Base-by-base conservation (phyloP, 2,113 vertebrate species). In the Anoura caudifer region DNA sequence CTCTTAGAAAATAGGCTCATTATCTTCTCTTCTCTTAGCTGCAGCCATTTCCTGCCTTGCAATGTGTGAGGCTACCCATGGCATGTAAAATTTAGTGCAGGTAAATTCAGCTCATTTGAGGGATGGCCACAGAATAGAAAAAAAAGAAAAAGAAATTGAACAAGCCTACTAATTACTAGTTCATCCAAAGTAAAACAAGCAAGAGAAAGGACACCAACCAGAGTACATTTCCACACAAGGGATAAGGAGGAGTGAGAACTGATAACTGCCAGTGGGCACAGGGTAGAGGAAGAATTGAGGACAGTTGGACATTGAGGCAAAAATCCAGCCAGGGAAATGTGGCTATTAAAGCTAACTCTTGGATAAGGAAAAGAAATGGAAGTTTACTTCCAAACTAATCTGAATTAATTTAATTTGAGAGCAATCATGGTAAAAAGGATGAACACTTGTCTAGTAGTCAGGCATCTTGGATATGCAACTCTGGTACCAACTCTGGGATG, bases 1-100 rank as follows among this genome's bases (percentile, higher is more conserved):
- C 38, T 94, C 45, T 96, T 16, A 96, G 85, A 98, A 98, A 97
- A 97, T 52, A 91, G 47, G 89, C 33, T 96, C 76, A 97, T 98
- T 96, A 95, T 96, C 93, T 88, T 97, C 93, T 95, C 90, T 82
- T 98, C 65, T 96, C 96, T 75, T 97, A 95, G 41, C 41, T 92
- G 52, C 33, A 83, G 50, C 86, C 81, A 91, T 95, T 97, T 94
- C 92, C 81, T 96, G 72, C 91, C 93, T 86, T 95, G 43, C 52
- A 75, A 56, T 91, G 92, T 91, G 24, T 96, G 92, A 97, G 85
- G 77, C 72, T 88, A 97, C 50, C n/a, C 65, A 96, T 75, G 93
- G 77, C 77, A 82, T 73, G 72, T 50, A 94, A 95, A 94, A 97
- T 86, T 95, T 92, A 87, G 95, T 93, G 33, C 36, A 94, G 67